Conservation (phyloP, 2,888 invertebrate species). For the Metalampra italica region DNA sequence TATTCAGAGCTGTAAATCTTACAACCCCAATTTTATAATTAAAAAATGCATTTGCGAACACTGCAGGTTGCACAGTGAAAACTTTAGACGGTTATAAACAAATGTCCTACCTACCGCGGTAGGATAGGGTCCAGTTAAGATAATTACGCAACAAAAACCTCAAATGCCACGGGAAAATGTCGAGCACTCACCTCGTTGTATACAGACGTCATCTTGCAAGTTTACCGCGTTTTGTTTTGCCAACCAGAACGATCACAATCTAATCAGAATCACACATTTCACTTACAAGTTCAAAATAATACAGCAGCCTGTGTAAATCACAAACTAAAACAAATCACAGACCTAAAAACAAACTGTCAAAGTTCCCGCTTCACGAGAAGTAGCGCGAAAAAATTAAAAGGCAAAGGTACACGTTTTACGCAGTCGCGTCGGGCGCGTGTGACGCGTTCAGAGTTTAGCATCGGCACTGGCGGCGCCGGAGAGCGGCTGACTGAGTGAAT, state of each 20-base stretch:
- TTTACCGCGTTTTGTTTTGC: constrained; percentile 47
- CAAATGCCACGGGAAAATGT: constrained; percentile 65
- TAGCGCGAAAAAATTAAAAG: constrained; percentile 36
- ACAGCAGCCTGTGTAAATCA: neutral
- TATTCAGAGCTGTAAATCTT: constrained; percentile 8
- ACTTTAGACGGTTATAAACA: neutral
- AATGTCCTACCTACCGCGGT: too few species aligned
- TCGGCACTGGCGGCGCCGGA: constrained; percentile 53
- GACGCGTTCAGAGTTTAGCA: constrained; percentile 69
- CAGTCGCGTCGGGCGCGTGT: constrained; percentile 59
- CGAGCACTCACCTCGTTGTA: constrained; percentile 73
- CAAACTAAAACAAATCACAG: constrained; percentile 5
- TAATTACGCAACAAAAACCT: constrained; percentile 62
- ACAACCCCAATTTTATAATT: constrained; percentile 4
- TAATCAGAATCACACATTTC: constrained; percentile 62
- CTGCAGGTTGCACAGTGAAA: constrained; percentile 3
- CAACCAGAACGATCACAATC: constrained; percentile 49
- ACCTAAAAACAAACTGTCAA: constrained; percentile 43
- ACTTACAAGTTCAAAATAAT: constrained; percentile 19
- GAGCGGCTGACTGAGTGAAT: constrained; percentile 61
- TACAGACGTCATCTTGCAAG: constrained; percentile 62
- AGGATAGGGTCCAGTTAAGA: constrained; percentile 36
- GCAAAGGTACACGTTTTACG: constrained; percentile 42
- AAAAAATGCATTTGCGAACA: constrained; percentile 6
- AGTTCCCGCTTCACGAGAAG: constrained; percentile 60